phyloP scores from a whole-genome alignment of 2,888 invertebrate species.

The Eremobia ochroleuca region DNA sequence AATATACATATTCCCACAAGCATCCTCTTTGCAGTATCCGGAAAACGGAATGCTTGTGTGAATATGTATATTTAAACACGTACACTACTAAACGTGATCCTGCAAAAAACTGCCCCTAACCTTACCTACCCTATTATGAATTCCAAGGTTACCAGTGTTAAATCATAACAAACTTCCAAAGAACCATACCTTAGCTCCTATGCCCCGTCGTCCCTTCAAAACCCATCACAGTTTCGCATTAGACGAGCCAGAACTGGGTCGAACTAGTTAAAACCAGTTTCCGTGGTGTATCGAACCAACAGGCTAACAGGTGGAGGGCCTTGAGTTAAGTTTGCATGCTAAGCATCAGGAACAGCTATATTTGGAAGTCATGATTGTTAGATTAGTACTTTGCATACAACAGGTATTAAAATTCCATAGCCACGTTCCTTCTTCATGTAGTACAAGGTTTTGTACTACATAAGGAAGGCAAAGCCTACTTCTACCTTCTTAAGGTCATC shows the following conservation, averaged over 20 bases:
- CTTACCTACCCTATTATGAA: neutral
- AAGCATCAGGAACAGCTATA: constrained; percentile 30
- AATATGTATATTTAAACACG: no score
- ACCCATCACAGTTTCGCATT: constrained; percentile 15
- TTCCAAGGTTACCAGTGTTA: neutral
- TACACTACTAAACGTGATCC: no score
- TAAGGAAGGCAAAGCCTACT: no score
- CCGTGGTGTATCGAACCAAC: constrained; percentile 68
- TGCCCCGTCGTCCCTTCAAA: neutral
- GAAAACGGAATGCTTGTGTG: no score
- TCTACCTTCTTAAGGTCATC: no score
- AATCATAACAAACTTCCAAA: neutral
- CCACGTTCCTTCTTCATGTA: neutral
- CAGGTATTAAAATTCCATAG: constrained; percentile 28
- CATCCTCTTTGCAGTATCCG: no score
- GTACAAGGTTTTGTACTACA: neutral
- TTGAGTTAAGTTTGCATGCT: constrained; percentile 45
- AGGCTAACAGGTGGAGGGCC: constrained; percentile 56
- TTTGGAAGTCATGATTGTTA: constrained; percentile 13
- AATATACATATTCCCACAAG: no score
- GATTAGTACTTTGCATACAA: constrained; percentile 26
- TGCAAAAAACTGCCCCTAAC: no score
- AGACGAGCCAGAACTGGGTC: constrained; percentile 55
- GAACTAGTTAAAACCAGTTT: constrained; percentile 62
- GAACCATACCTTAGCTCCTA: neutral